phyloP scores from a whole-genome alignment of 1,140 invertebrate species.

The Trichogramma pretiosum region DNA sequence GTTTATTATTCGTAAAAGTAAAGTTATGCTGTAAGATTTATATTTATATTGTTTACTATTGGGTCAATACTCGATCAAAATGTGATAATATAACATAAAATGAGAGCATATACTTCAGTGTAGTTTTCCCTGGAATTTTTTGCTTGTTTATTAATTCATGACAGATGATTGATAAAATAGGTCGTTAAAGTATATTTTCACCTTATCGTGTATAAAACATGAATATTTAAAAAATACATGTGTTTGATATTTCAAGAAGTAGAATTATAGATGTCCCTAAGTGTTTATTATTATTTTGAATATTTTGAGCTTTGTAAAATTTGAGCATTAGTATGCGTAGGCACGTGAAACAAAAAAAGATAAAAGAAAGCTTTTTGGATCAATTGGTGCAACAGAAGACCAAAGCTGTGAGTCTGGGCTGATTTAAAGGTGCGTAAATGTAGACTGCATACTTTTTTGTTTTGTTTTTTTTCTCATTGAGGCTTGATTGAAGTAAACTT shows the following conservation, averaged over 20 bases:
- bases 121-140: too few species aligned
- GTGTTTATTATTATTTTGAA: conserved; percentile 33
- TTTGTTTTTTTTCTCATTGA: conserved; percentile 1
- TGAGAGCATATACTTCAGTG: too few species aligned
- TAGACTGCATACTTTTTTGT: conserved; percentile 16
- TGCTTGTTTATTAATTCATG: too few species aligned
- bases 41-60: too few species aligned
- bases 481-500: neutral
- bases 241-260: conserved; percentile 21
- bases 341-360: neutral
- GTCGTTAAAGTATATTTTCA: too few species aligned
- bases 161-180: too few species aligned
- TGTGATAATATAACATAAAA: too few species aligned
- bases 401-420: conserved; percentile 16
- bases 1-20: too few species aligned
- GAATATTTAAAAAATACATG: conserved; percentile 6
- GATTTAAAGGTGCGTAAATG: conserved; percentile 19
- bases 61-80: too few species aligned
- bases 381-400: conserved; percentile 12
- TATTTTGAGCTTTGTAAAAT: conserved; percentile 25
- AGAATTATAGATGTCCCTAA: conserved; percentile 31
- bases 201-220: conserved; percentile 32
- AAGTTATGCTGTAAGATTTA: too few species aligned
- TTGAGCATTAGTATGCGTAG: conserved; percentile 28
- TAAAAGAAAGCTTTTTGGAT: conserved; percentile 7